phyloP scores from a whole-genome alignment of 2,888 invertebrate species.

The Limnephilus marmoratus region DNA sequence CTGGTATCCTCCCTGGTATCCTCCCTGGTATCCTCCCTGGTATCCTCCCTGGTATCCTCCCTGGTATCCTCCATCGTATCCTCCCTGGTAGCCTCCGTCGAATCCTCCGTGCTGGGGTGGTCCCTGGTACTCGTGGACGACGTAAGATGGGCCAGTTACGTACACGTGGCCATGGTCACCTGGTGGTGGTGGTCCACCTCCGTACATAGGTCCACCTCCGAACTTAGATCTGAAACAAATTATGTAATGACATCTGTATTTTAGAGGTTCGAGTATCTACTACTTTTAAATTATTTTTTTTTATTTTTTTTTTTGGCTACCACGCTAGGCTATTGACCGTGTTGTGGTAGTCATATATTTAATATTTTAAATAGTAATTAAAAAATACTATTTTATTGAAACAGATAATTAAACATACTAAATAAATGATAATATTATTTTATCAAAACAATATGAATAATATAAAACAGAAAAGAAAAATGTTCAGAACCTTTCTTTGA shows the following conservation, averaged over 20 bases:
- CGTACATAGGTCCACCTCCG: neutral
- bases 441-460: neutral
- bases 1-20: conserved; percentile 35
- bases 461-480: neutral
- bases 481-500: neutral
- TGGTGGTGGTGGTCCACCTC: neutral
- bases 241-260: neutral
- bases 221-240: neutral
- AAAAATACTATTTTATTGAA: too few relatives aligned
- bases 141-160: neutral
- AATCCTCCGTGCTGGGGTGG: conserved; percentile 57
- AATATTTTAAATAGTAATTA: too few relatives aligned
- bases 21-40: conserved; percentile 56
- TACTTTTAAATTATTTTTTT: neutral
- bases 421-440: neutral
- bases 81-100: conserved; percentile 61
- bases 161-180: neutral
- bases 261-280: neutral
- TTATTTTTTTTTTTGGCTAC: too few relatives aligned
- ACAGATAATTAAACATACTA: too few relatives aligned
- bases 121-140: too few relatives aligned
- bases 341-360: too few relatives aligned
- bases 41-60: conserved; percentile 54
- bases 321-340: too few relatives aligned
- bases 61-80: conserved; percentile 65